Base-by-base conservation (phyloP, 2,113 vertebrate genomes). In the Phrynosoma platyrhinos region DNA sequence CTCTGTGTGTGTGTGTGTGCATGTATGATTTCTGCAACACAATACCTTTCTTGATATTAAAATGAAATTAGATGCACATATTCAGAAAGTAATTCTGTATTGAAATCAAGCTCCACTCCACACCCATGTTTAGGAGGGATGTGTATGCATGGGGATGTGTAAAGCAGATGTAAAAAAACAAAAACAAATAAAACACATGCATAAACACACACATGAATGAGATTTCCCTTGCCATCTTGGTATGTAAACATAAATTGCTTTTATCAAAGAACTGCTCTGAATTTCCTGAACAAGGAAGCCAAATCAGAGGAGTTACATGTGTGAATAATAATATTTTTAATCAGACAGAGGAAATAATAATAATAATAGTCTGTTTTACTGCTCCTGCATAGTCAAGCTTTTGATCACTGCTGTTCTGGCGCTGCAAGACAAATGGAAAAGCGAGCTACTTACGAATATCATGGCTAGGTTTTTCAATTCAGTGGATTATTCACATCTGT, bases 401-500 rank as follows among this genome's bases (percentile, higher is more conserved):
- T 66, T 95, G 93, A 92, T 94, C 94, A 91, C 5, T 92, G 64
- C 2, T 4, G 75, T 83, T 88, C 87, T 94, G n/a, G 2, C 20
- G 6, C 91, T 91, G 88, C 74, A 86, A 93, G 91, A 91, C 0
- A 82, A 95, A 94, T 91, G 90, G 90, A 83, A 90, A 92, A 82
- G 85, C 89, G 88, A 87, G 72, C n/a, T 94, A 79, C 90, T 95
- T 93, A 58, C 91, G 92, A 95, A 92, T 94, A 94, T 94, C 84
- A 10, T 93, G 91, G 85, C 90, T 93, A 91, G 86, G 87, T 90
- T 94, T 92, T 96, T 95, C 95, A 96, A 97, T 97, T 95, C 93
- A 88, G 91, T 90, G 92, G 96, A 93, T 97, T 96, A 94, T 96
- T 96, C 96, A 96, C 96, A 97, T 97, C 96, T 97, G 97, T 95